These are phyloP conservation scores for Acanthochromis polyacanthus DNA, from an alignment of 2,113 vertebrate species.

Conservation along the genomic window DNA sequence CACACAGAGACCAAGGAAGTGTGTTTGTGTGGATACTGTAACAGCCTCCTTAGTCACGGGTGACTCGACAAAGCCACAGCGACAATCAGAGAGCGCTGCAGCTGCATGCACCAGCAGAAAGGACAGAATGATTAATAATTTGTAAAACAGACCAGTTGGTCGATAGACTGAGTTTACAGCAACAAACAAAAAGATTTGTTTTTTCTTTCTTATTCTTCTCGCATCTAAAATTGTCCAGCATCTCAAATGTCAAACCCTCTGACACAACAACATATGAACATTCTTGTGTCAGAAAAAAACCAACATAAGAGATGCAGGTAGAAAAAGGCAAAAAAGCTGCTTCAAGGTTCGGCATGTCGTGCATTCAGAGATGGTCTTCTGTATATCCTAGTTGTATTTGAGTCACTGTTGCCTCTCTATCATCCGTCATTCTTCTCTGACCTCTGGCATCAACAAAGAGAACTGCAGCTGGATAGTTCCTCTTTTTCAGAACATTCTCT, in stretches of 20 bases:
- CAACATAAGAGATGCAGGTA: too few species aligned
- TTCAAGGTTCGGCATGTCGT: too few species aligned
- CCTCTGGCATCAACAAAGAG: too few species aligned
- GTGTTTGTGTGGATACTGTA: conserved; percentile 56
- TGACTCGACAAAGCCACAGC: conserved; percentile 64
- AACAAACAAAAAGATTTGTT: background rate
- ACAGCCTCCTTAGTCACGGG: conserved; percentile 69
- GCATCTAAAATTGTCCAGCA: background rate
- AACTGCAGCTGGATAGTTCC: too few species aligned
- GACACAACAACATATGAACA: background rate
- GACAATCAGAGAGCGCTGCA: conserved; percentile 56
- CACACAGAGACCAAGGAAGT: conserved; percentile 32
- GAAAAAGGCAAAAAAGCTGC: too few species aligned
- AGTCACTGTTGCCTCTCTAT: too few species aligned
- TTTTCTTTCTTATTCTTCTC: conserved; percentile 13
- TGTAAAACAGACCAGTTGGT: background rate
- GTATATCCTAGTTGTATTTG: too few species aligned
- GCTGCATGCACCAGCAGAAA: conserved; percentile 34
- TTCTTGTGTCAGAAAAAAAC: too few species aligned
- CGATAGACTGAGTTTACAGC: background rate
- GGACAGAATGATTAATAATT: background rate
- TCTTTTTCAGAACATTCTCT: too few species aligned
- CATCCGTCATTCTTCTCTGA: too few species aligned
- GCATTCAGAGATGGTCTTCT: too few species aligned
- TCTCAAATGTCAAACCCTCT: background rate